These are phyloP conservation scores for Apolygus lucorum DNA, from an alignment of 1,140 invertebrate species.

Conservation along the genomic window DNA sequence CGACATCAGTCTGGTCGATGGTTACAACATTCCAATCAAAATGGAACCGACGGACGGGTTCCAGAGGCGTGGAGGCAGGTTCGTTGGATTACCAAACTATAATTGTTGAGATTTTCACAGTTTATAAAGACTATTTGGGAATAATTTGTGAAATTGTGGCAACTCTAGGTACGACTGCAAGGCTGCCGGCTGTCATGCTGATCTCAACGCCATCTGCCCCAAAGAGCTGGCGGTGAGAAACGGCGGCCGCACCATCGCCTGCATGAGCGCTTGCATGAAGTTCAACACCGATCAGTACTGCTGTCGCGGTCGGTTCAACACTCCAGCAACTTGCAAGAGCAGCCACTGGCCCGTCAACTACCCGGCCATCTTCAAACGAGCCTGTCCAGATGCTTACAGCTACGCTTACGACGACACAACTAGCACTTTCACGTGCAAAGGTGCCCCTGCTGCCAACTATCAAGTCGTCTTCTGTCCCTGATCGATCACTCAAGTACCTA, in stretches of 20 bases:
- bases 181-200: too few relatives aligned
- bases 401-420: too few relatives aligned
- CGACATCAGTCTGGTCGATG: slow-evolving; percentile 43
- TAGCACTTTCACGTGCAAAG: too few relatives aligned
- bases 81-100: too few relatives aligned
- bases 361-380: slow-evolving; percentile 40
- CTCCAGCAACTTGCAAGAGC: slow-evolving; percentile 38
- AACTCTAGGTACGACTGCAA: slow-evolving; percentile 41
- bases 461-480: slow-evolving; percentile 22
- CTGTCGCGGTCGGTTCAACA: slow-evolving; percentile 39
- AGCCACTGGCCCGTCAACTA: slow-evolving; percentile 39
- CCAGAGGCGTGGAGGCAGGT: slow-evolving; percentile 31
- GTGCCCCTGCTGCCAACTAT: slow-evolving; percentile 19
- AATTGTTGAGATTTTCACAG: too few relatives aligned
- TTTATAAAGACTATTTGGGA: too few relatives aligned
- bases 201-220: slow-evolving; percentile 40
- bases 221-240: slow-evolving; percentile 33
- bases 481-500: too few relatives aligned
- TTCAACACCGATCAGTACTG: slow-evolving; percentile 43
- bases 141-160: too few relatives aligned
- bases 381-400: too few relatives aligned
- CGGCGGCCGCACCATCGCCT: slow-evolving; percentile 39
- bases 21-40: slow-evolving; percentile 33
- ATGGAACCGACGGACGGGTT: slow-evolving; percentile 31
- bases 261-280: slow-evolving; percentile 42